These are phyloP conservation scores for Aphelenchoides fujianensis DNA, from an alignment of 1,140 invertebrate species.

Conservation along the genomic window DNA sequence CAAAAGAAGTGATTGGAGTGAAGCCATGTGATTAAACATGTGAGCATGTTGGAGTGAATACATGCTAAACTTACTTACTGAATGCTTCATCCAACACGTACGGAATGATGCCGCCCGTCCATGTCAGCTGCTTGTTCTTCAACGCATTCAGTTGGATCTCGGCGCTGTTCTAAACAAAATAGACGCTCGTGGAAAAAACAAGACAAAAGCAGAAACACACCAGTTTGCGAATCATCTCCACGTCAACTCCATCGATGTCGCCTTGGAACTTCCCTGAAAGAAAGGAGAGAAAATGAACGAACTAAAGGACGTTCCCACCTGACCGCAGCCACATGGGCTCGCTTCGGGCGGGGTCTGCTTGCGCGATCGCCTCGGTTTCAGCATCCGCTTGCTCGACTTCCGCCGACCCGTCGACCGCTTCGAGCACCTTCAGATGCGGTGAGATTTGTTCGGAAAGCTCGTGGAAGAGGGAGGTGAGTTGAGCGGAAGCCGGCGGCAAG, in stretches of 20 bases:
- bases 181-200: not conserved
- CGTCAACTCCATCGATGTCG: slow-evolving; percentile 60
- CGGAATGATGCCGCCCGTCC: slow-evolving; percentile 53
- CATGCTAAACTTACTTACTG: slow-evolving; percentile 52
- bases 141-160: slow-evolving; percentile 43
- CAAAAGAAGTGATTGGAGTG: too few relatives aligned
- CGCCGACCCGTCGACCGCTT: not conserved
- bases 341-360: not conserved
- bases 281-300: slow-evolving; percentile 8
- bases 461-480: slow-evolving; percentile 11
- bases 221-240: slow-evolving; percentile 40
- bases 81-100: slow-evolving; percentile 58
- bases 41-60: too few relatives aligned
- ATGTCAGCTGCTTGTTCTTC: slow-evolving; percentile 51
- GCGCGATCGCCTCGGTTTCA: not conserved
- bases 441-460: not conserved
- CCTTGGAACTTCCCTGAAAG: slow-evolving; percentile 62
- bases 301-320: slow-evolving; percentile 3
- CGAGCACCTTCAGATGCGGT: not conserved
- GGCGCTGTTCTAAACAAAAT: slow-evolving; percentile 26
- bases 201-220: slow-evolving; percentile 34
- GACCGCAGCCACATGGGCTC: slow-evolving; percentile 30
- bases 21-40: not conserved
- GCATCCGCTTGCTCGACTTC: not conserved
- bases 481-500: too few relatives aligned